Evolutionary conservation across 2,888 invertebrate species (phyloP).

Genomic region (Eilema griseolum): DNA sequence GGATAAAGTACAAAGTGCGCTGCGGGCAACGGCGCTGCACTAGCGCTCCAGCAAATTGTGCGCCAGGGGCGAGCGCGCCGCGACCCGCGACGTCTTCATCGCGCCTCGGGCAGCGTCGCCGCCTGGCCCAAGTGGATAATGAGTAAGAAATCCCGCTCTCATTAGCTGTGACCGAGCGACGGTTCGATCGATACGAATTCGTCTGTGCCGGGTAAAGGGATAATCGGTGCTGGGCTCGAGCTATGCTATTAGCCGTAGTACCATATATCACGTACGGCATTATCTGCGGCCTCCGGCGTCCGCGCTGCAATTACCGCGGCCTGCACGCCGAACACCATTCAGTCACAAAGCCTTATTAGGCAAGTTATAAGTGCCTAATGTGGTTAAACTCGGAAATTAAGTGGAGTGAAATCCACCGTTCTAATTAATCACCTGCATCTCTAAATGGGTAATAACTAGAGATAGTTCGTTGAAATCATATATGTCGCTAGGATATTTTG

Average conservation of each 20-base stretch:
- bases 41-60: slow-evolving; percentile 75
- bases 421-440: slow-evolving; percentile 43
- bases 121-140: slow-evolving; percentile 83
- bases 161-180: slow-evolving; percentile 82
- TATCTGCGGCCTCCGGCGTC: slow-evolving; percentile 81
- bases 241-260: slow-evolving; percentile 84
- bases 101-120: slow-evolving; percentile 68
- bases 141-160: slow-evolving; percentile 83
- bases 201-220: slow-evolving; percentile 82
- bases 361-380: slow-evolving; percentile 55
- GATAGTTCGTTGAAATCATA: slow-evolving; percentile 35
- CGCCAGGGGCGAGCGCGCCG: slow-evolving; percentile 67
- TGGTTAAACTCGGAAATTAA: slow-evolving; percentile 46
- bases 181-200: slow-evolving; percentile 82
- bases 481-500: not conserved
- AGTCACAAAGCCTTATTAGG: slow-evolving; percentile 74
- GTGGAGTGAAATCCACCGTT: slow-evolving; percentile 29
- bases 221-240: slow-evolving; percentile 78
- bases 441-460: slow-evolving; percentile 25
- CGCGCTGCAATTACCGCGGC: slow-evolving; percentile 79
- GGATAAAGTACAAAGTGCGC: slow-evolving; percentile 80
- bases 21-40: slow-evolving; percentile 69
- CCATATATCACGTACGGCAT: slow-evolving; percentile 85
- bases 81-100: slow-evolving; percentile 80
- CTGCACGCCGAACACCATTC: slow-evolving; percentile 66